Conservation (phyloP, 2,113 vertebrate genomes). For the Brachypteracias leptosomus region DNA sequence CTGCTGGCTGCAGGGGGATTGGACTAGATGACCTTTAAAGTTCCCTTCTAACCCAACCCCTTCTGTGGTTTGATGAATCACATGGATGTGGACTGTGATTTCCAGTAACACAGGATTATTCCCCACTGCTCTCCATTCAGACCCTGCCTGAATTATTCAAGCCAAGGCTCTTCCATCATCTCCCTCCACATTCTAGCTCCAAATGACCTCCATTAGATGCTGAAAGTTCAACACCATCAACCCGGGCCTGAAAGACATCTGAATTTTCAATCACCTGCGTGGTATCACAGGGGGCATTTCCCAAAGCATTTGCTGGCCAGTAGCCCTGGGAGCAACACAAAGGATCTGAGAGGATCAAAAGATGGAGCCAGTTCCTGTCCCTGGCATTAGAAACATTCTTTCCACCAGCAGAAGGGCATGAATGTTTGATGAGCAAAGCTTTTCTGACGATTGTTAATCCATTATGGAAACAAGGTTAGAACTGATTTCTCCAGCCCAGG, state of each 20-base stretch:
- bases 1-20: background rate
- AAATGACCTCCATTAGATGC: background rate
- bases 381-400: too few relatives aligned
- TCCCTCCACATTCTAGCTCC: background rate
- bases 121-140: background rate
- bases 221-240: background rate
- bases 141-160: background rate
- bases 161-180: background rate
- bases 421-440: background rate
- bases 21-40: background rate
- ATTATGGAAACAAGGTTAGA: background rate
- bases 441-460: background rate
- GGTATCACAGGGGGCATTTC: background rate
- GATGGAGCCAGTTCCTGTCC: too few relatives aligned
- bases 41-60: background rate
- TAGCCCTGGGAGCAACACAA: too few relatives aligned
- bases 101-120: background rate
- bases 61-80: background rate
- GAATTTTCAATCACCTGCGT: background rate
- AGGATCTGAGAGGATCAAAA: background rate
- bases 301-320: background rate
- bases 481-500: background rate
- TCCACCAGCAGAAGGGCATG: background rate
- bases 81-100: background rate
- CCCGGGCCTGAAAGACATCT: accelerated